Base-by-base conservation (phyloP, 2,888 invertebrate genomes). In the Eupithecia dodoneata region DNA sequence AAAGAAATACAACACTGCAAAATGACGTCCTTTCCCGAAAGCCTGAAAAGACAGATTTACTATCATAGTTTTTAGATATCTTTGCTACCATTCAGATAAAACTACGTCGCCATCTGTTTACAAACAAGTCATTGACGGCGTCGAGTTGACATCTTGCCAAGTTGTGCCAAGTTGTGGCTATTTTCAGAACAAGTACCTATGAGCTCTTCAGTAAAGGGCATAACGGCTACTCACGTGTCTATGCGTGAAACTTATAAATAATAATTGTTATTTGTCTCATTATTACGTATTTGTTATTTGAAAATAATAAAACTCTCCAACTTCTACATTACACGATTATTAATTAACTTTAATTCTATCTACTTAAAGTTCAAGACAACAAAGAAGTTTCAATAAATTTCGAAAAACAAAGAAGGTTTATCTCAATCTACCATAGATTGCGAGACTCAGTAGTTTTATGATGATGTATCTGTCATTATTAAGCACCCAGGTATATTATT, bases 101-200 rank as follows among this genome's bases (percentile, higher is more conserved):
- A 59, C 59, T 59, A 59, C 59, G 59, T 59, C 59, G 67, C 67
- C 2, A 15, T 73, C 63, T 81, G 81, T 81, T 81, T 79, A 76
- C 76, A 81, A 81, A 80, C 81, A 80, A 73, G 67, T 76, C 76
- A 79, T 81, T 80, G 78, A 79, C 71, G 30, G 76, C 30, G 6
- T 10, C 13, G 41, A 76, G 69, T 72, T 76, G 75, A 72, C 67
- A 45, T 6, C 18, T n/a, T 72, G 75, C 75, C 75, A 76, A 76
- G 67, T 67, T 59, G 18, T 59, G 59, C 59, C 59, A 59, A 18
- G 9, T 59, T 3, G 59, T 59, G 59, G 18, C 59, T n/a, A 59
- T 59, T 18, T 59, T 59, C 59, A 59, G 59, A 59, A 59, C 59
- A 59, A 59, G 18, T 59, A 59, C 59, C 18, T 59, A 59, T 9